Evolutionary conservation across 2,888 invertebrate genomes (phyloP).

Genomic region (Thalpophila matura): DNA sequence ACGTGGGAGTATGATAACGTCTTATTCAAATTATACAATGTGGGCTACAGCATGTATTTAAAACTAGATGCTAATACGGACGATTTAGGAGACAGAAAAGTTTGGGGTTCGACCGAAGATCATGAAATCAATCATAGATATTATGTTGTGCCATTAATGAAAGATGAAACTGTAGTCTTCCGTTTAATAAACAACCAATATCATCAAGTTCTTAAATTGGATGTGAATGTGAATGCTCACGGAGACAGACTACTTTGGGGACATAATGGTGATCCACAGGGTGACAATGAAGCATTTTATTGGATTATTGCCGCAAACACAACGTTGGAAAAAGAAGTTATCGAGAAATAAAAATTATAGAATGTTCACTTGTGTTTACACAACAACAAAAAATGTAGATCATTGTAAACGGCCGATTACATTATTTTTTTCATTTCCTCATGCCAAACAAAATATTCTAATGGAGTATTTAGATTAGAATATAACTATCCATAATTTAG

Average conservation of each 20-base stretch:
- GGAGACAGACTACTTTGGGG: constrained; percentile 64
- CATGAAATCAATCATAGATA: constrained; percentile 57
- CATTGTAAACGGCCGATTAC: too few relatives aligned
- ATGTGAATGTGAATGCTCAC: constrained; percentile 27
- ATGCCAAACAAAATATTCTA: background rate
- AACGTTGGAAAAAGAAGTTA: background rate
- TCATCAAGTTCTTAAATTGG: constrained; percentile 65
- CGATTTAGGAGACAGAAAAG: constrained; percentile 60
- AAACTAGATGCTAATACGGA: constrained; percentile 61
- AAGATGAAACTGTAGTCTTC: constrained; percentile 61
- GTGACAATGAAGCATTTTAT: constrained; percentile 14
- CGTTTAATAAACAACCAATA: constrained; percentile 64
- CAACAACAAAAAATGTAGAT: too few relatives aligned
- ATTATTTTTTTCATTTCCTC: background rate
- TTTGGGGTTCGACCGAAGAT: constrained; percentile 56
- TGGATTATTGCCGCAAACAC: constrained; percentile 40
- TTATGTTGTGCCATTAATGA: constrained; percentile 63
- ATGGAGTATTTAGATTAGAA: background rate
- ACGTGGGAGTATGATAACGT: constrained; percentile 60
- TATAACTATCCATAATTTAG: too few relatives aligned
- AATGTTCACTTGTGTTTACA: background rate
- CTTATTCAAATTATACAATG: constrained; percentile 65
- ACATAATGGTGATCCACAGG: constrained; percentile 51
- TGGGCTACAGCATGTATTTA: constrained; percentile 62
- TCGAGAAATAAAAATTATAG: constrained; percentile 4